These are phyloP conservation scores for Limnothrissa miodon DNA, from an alignment of 2,113 vertebrate genomes.

Conservation along the genomic window DNA sequence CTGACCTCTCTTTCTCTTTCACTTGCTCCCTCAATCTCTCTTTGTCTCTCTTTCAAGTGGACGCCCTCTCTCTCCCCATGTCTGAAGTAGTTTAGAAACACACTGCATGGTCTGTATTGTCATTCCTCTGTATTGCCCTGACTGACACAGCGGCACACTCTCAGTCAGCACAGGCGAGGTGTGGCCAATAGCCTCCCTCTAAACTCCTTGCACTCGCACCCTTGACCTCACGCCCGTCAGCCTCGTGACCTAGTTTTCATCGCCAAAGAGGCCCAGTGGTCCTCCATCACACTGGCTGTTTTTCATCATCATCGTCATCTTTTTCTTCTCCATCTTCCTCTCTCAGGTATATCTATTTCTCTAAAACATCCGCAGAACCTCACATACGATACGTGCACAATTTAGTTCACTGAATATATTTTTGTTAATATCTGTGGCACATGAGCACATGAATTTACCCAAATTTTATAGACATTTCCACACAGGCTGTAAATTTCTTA, in stretches of 20 bases:
- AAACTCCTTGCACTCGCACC: background rate
- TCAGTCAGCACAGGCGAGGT: background rate
- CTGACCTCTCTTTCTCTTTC: background rate
- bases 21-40: background rate
- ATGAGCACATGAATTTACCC: background rate
- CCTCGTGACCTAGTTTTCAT: background rate
- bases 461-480: background rate
- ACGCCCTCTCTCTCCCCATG: background rate
- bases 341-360: no score
- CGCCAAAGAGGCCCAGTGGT: background rate
- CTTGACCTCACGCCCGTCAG: background rate
- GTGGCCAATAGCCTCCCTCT: no score
- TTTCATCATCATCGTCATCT: background rate
- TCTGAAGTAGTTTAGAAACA: background rate
- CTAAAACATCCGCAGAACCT: background rate
- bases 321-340: no score
- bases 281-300: background rate
- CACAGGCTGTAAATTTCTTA: background rate
- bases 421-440: background rate
- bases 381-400: background rate
- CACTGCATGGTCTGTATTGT: background rate
- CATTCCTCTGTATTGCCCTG: slow-evolving; percentile 25
- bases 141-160: slow-evolving; percentile 22
- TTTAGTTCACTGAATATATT: background rate
- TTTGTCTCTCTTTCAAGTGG: background rate